These are phyloP conservation scores for Thaumetopoea pityocampa DNA, from an alignment of 1,140 invertebrate genomes.

Conservation along the genomic window DNA sequence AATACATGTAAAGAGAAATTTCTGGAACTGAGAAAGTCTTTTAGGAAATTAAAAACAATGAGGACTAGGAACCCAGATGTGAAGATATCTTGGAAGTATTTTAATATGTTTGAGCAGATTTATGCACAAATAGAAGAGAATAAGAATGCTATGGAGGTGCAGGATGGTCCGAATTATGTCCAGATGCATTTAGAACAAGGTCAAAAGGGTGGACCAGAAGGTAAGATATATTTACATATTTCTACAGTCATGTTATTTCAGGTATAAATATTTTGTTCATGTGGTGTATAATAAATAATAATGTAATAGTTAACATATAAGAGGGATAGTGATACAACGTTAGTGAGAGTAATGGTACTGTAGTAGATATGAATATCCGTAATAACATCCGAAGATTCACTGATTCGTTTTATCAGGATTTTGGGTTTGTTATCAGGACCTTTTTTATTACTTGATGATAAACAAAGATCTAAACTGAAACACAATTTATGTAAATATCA, in stretches of 20 bases:
- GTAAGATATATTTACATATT: slow-evolving; percentile 20
- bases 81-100: slow-evolving; percentile 64
- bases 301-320: too few relatives aligned
- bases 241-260: background rate
- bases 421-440: too few relatives aligned
- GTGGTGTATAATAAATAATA: too few relatives aligned
- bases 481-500: too few relatives aligned
- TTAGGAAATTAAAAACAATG: slow-evolving; percentile 58
- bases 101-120: slow-evolving; percentile 52
- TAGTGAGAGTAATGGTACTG: too few relatives aligned
- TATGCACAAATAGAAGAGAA: slow-evolving; percentile 24
- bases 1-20: slow-evolving; percentile 48
- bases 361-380: too few relatives aligned
- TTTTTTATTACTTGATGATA: too few relatives aligned
- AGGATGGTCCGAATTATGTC: background rate
- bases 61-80: slow-evolving; percentile 46
- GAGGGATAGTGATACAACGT: too few relatives aligned
- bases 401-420: too few relatives aligned
- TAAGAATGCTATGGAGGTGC: slow-evolving; percentile 27
- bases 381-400: too few relatives aligned
- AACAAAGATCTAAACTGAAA: too few relatives aligned
- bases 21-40: slow-evolving; percentile 57
- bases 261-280: background rate
- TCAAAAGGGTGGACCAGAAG: slow-evolving; percentile 40
- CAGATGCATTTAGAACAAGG: slow-evolving; percentile 1